Evolutionary conservation across 2,797 vertebrate species (phyloP).

Genomic region (Adelosebastes latens): DNA sequence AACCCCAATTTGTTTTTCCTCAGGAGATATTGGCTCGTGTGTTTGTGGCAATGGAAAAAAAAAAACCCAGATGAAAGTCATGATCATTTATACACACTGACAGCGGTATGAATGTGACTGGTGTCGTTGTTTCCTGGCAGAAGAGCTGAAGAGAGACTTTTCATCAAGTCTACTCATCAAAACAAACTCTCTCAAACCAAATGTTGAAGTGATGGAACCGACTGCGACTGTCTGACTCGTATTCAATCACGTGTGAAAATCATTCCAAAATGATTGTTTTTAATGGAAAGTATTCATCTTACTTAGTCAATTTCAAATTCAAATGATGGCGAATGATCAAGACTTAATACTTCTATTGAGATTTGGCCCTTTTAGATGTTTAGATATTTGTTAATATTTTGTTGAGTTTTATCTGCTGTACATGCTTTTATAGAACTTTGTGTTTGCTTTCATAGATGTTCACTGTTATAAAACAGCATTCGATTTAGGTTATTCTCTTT

Average conservation of each 20-base stretch:
- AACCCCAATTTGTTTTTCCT: not conserved
- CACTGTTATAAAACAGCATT: not conserved
- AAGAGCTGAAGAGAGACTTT: not conserved
- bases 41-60: not conserved
- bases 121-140: conserved; percentile 38
- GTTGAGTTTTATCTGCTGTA: not conserved
- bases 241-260: conserved; percentile 13
- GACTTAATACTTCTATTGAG: not conserved
- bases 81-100: conserved; percentile 20
- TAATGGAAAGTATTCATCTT: conserved; percentile 10
- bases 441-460: not conserved
- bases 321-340: not conserved
- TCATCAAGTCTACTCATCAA: not conserved
- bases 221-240: conserved; percentile 7
- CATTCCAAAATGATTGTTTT: conserved; percentile 1
- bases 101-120: not conserved
- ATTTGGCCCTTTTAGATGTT: not conserved
- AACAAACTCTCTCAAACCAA: conserved; percentile 6
- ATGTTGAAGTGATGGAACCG: conserved; percentile 9
- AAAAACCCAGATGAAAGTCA: not conserved
- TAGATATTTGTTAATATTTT: not conserved
- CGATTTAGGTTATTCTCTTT: not conserved
- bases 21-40: not conserved
- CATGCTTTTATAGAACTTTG: not conserved
- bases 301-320: not conserved